Percentiles rank a stretch among this genome's conserved stretches.
Conservation (phyloP, 35 echinoderm and acorn worm genomes). For the Stichopus chloronotus region DNA sequence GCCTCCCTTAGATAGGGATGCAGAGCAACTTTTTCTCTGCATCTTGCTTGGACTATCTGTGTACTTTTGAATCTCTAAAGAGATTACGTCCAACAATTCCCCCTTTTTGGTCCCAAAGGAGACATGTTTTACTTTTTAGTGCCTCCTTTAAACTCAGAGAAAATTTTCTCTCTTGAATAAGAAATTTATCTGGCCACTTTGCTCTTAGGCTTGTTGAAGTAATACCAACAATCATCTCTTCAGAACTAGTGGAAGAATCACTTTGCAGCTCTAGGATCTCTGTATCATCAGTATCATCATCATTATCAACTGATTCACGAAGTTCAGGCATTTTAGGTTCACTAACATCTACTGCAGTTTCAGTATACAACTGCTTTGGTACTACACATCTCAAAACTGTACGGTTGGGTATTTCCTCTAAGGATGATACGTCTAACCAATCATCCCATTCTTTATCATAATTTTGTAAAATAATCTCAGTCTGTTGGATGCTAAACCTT, state of each 20-base stretch:
- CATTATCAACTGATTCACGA: neutral
- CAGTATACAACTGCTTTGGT: neutral
- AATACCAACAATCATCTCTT: conserved; percentile 8
- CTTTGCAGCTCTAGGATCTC: neutral
- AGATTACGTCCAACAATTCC: conserved; percentile 33
- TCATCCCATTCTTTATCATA: conserved; percentile 56
- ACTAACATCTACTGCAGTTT: neutral
- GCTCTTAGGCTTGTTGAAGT: neutral
- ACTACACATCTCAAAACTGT: neutral
- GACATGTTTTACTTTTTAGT: conserved; percentile 1
- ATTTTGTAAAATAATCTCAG: conserved; percentile 35
- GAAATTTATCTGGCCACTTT: conserved; percentile 49
- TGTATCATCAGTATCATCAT: conserved; percentile 14
- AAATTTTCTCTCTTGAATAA: conserved; percentile 17
- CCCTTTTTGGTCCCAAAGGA: conserved; percentile 33
- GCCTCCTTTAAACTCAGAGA: conserved; percentile 39
- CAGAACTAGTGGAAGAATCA: neutral
- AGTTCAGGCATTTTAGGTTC: neutral
- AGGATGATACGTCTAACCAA: conserved; percentile 24
- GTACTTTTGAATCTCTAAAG: conserved; percentile 45
- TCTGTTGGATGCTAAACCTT: neutral
- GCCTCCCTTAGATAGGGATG: conserved; percentile 24
- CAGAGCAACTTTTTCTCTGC: conserved; percentile 13
- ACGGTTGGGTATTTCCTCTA: conserved; percentile 23
- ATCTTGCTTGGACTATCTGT: conserved; percentile 39